Percentiles rank a stretch among this genome's conserved stretches.
These are phyloP conservation scores for Mesodorylaimus sp. DNA, from an alignment of 2,888 invertebrate genomes.

Conservation along the genomic window DNA sequence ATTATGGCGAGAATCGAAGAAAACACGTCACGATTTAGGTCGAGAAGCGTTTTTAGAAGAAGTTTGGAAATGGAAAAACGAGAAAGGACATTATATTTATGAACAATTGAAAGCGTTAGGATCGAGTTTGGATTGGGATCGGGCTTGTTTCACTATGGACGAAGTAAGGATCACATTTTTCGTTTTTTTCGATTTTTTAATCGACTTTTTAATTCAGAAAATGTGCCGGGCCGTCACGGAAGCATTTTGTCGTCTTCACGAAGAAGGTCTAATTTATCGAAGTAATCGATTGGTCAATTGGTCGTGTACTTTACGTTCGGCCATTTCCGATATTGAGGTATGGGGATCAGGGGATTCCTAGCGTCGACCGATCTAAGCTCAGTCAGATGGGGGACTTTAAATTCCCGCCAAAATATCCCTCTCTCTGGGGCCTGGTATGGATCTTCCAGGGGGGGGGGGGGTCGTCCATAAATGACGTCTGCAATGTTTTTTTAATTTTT, in stretches of 20 bases:
- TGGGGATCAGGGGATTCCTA: too few species aligned
- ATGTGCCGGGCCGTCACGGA: conserved; percentile 71
- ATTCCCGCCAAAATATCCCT: not conserved
- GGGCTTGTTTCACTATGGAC: conserved; percentile 91
- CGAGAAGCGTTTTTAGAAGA: conserved; percentile 71
- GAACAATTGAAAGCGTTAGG: conserved; percentile 70
- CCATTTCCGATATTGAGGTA: conserved; percentile 94
- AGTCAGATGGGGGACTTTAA: too few species aligned
- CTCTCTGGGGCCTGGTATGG: not conserved
- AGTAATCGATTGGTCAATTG: conserved; percentile 90
- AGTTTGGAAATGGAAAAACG: conserved; percentile 87
- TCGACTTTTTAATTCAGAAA: conserved; percentile 28
- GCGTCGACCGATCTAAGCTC: too few species aligned
- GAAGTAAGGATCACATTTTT: conserved; percentile 35
- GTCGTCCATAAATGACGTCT: too few species aligned
- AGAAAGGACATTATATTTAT: conserved; percentile 56
- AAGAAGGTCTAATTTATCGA: conserved; percentile 70
- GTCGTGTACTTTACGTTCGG: conserved; percentile 87
- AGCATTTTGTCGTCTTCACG: conserved; percentile 76
- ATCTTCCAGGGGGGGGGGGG: too few species aligned
- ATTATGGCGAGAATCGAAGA: conserved; percentile 63
- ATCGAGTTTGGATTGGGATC: conserved; percentile 81
- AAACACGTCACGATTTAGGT: conserved; percentile 80
- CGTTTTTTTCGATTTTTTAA: not conserved
- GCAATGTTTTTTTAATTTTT: too few species aligned